These are phyloP conservation scores for Pseudomugil gertrudae DNA, from an alignment of 2,797 vertebrate genomes.

Conservation along the genomic window DNA sequence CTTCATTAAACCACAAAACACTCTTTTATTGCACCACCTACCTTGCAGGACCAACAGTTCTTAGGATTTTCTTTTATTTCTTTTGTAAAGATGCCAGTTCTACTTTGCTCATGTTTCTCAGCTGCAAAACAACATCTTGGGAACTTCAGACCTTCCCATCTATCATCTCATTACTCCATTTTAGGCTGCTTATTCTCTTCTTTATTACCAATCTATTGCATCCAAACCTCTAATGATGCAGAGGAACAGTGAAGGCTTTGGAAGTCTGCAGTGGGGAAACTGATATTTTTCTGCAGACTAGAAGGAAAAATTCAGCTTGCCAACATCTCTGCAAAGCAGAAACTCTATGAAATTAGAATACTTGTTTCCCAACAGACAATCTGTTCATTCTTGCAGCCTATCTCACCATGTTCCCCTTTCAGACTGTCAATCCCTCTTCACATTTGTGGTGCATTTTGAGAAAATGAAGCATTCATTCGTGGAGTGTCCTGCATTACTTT, in stretches of 20 bases:
- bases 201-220: slow-evolving; percentile 23
- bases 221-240: slow-evolving; percentile 25
- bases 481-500: background rate
- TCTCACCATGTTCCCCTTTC: slow-evolving; percentile 14
- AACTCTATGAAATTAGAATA: slow-evolving; percentile 54
- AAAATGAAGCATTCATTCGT: background rate
- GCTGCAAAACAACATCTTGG: slow-evolving; percentile 5
- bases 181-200: slow-evolving; percentile 1
- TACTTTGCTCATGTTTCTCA: slow-evolving; percentile 3
- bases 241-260: slow-evolving; percentile 50
- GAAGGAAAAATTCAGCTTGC: slow-evolving; percentile 25
- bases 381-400: slow-evolving; percentile 37
- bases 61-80: background rate
- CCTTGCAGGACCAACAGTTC: background rate
- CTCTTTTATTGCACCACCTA: slow-evolving; percentile 23
- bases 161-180: slow-evolving; percentile 13
- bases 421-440: slow-evolving; percentile 28
- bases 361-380: slow-evolving; percentile 48
- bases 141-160: slow-evolving; percentile 28
- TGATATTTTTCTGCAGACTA: slow-evolving; percentile 45
- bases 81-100: slow-evolving; percentile 7
- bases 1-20: slow-evolving; percentile 12
- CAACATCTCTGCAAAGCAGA: slow-evolving; percentile 44
- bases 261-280: slow-evolving; percentile 19
- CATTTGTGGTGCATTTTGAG: background rate